Base-by-base conservation (phyloP, 2,888 invertebrate species). In the Acleris holmiana region DNA sequence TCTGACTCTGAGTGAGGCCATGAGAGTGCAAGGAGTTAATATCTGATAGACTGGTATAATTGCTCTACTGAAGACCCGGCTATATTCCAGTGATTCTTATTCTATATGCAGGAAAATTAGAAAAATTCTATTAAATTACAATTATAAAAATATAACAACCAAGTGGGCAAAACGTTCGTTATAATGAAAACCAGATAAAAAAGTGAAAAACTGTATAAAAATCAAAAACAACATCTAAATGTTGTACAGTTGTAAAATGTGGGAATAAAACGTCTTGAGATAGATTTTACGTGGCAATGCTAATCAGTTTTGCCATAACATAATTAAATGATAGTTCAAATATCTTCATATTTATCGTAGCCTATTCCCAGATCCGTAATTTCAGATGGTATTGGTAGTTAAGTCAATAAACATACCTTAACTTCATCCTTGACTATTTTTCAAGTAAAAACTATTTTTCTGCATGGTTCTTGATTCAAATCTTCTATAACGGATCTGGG, bases 91-190 rank as follows among this genome's bases (percentile, higher is more conserved):
- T 0, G 5, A 23, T 41, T 55, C 2, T n/a, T 44, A 8, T 10
- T 15, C 10, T 7, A 2, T 10, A 4, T 35, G 35, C 15, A 40
- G 7, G 8, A 41, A 21, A 41, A 41, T 15, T 40, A 40, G 19
- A 41, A 54, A 21, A 44, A n/a, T n/a, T 41, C n/a, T 15, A 48
- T 40, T 19, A 53, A 35, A 54, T 19, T 21, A 19, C 15, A 40
- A 54, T 54, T 54, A 55, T 23, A 44, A 55, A 23, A 19, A 53
- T 44, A 23, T 55, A 47, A 47, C 47, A 47, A 18, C 17, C 47
- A 55, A 21, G 10, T 55, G 41, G 41, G 23, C 40, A 23, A 25
- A 55, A 55, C 55, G 44, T 23, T 55, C 4, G 10, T 44, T 23
- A 55, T 21, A 44, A 40, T 19, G 4, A 35, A 15, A 54, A 41